Evolutionary conservation across 2,797 vertebrate genomes (phyloP).

Genomic region (Onychomys torridus): DNA sequence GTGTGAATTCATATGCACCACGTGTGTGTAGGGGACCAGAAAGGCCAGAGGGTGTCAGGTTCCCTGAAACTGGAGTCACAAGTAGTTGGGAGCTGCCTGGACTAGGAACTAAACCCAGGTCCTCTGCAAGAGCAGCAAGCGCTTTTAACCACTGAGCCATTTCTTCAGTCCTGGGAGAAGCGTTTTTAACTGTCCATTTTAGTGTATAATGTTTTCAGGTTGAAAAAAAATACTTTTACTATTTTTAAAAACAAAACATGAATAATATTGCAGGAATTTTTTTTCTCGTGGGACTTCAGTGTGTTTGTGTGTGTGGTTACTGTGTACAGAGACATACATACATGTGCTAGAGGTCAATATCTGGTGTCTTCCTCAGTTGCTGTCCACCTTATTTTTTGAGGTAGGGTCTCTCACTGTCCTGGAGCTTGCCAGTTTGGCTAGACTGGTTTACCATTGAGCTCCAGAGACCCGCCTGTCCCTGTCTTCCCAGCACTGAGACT

Average conservation of each 20-base stretch:
- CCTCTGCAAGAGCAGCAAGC: not conserved
- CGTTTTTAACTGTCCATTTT: not conserved
- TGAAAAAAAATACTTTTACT: constrained; percentile 17
- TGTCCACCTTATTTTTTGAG: not conserved
- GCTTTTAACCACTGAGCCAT: not conserved
- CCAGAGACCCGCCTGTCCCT: not conserved
- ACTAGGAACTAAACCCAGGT: not conserved
- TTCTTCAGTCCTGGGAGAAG: not conserved
- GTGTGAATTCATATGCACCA: not conserved
- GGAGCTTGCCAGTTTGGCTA: not conserved
- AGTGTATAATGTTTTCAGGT: not conserved
- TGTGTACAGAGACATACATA: not conserved
- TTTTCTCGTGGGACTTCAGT: constrained; percentile 25
- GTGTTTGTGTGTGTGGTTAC: not conserved
- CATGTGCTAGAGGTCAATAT: not conserved
- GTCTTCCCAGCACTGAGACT: not conserved
- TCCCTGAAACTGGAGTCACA: not conserved
- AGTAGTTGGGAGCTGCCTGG: not conserved
- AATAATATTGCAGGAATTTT: constrained; percentile 12
- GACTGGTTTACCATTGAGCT: not conserved
- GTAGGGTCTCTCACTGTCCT: not conserved
- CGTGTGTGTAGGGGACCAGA: not conserved
- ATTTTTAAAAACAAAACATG: constrained; percentile 51
- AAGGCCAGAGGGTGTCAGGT: not conserved
- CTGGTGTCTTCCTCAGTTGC: not conserved